phyloP scores from a whole-genome alignment of 2,113 vertebrate species.

The Narcine bancroftii region DNA sequence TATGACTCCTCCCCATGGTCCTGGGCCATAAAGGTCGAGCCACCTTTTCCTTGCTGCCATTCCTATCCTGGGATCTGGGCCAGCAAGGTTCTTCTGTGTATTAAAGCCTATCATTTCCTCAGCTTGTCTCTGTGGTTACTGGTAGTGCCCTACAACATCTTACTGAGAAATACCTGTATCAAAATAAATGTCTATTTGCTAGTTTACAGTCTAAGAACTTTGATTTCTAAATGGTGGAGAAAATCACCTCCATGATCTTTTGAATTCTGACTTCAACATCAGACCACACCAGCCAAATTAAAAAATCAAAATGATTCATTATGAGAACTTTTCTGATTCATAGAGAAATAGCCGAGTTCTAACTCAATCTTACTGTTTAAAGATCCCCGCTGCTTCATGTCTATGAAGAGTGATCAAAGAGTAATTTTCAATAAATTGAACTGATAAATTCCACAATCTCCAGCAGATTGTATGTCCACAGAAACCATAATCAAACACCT shows the following conservation, averaged over 20 bases:
- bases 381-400: not conserved
- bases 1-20: no score
- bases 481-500: not conserved
- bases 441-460: not conserved
- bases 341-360: slow-evolving; percentile 1
- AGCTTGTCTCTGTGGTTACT: no score
- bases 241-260: not conserved
- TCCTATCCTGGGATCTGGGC: no score
- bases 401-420: not conserved
- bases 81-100: no score
- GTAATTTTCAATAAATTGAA: slow-evolving; percentile 20
- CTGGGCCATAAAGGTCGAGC: no score
- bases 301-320: not conserved
- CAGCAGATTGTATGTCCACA: not conserved
- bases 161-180: not conserved
- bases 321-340: not conserved
- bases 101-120: no score
- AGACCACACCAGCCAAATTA: not conserved
- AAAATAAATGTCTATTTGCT: not conserved
- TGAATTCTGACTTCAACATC: not conserved
- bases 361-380: slow-evolving; percentile 8
- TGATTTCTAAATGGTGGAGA: not conserved
- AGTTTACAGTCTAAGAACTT: not conserved
- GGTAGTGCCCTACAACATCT: no score
- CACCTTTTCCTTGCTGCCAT: no score